Base-by-base conservation (phyloP, 2,113 vertebrate species). In the Centropus unirufus region DNA sequence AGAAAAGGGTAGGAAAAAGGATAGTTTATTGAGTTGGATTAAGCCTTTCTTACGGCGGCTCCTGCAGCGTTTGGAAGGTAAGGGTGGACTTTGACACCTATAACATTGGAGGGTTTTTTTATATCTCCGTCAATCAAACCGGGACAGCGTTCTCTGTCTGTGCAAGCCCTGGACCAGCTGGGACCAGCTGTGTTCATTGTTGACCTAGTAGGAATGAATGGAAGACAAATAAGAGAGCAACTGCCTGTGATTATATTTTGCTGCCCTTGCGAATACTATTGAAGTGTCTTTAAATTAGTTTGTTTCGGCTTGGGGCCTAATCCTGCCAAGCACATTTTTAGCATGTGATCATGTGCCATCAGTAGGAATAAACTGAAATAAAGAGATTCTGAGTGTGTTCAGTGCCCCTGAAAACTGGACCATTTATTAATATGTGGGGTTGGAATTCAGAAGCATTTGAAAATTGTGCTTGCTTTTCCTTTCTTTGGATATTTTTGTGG, bases 311-410 rank as follows among this genome's bases (percentile, higher is more conserved):
- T 76, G 23, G 5, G 82, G 61, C 21, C 76, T 92, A 88, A 92
- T 93, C 83, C 64, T 93, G 78, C 90, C 75, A 96, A 85, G 64
- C 18, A 80, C 59, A 91, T 80, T 85, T 96, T 96, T 96, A 94
- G 52, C 49, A 72, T 27, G 34, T 57, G 64, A 61, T 70, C 61
- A 16, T 83, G 57, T 86, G 85, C 44, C 83, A 83, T 86, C n/a
- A 75, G 9, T 80, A 84, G 49, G 64, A 92, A 81, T 42, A 83
- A 89, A 87, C 6, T 54, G 69, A 94, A 91, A 83, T 55, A 74
- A 95, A 93, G 52, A 83, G 64, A 83, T 90, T 77, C 29, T 67
- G 61, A 77, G 32, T 74, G 34, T 77, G 14, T 47, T 91, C 20
- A 42, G 49, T 76, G 29, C 21, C 39, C 94, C 68, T 88, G 63